Evolutionary conservation across 2,888 invertebrate genomes (phyloP).

Genomic region (Chromoteleia sp.): DNA sequence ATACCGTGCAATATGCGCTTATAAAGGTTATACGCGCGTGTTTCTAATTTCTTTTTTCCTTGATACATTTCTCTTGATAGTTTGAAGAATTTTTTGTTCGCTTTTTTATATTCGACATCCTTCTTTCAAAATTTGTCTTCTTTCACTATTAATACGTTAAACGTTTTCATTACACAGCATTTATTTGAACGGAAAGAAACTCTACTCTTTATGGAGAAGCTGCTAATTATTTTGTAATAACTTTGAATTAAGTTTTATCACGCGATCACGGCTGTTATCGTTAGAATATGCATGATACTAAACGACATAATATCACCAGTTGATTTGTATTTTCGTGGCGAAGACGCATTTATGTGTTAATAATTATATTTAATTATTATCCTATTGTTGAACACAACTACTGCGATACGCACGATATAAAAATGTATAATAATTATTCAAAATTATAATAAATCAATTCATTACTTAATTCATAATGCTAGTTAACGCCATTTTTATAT

Average conservation of each 20-base stretch:
- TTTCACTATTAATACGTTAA: too few species aligned
- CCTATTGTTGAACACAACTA: background rate
- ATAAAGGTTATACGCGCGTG: too few species aligned
- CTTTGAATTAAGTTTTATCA: slow-evolving; percentile 7
- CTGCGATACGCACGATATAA: background rate
- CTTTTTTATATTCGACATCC: too few species aligned
- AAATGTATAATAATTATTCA: background rate
- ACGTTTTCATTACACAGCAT: too few species aligned
- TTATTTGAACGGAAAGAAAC: too few species aligned
- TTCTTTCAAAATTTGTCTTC: too few species aligned
- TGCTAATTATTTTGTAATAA: slow-evolving; percentile 18
- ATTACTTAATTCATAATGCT: too few species aligned
- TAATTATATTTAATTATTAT: slow-evolving; percentile 21
- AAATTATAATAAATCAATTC: background rate
- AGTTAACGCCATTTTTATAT: too few species aligned
- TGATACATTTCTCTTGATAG: too few species aligned
- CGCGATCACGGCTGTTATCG: background rate
- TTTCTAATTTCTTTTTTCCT: too few species aligned
- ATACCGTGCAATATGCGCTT: too few species aligned
- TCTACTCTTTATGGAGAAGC: background rate
- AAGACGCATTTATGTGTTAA: slow-evolving; percentile 12
- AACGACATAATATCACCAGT: slow-evolving; percentile 5
- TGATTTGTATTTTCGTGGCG: slow-evolving; percentile 21
- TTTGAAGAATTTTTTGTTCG: too few species aligned
- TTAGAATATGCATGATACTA: slow-evolving; percentile 14